phyloP scores from a whole-genome alignment of 2,888 invertebrate species.

The Apoderus coryli region DNA sequence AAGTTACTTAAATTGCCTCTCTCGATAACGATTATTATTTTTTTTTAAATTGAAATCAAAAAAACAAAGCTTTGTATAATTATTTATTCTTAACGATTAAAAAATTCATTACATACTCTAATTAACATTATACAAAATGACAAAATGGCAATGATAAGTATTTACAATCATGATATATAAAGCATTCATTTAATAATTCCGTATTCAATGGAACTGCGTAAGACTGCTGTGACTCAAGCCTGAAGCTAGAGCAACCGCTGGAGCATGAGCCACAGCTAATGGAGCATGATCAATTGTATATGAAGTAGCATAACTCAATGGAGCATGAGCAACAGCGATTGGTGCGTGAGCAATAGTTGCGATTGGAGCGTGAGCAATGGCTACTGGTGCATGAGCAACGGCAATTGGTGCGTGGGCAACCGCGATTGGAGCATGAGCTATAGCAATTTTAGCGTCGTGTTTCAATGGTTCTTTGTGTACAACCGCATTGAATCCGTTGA shows the following conservation, averaged over 20 bases:
- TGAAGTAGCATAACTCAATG: conserved; percentile 13
- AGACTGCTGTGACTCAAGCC: conserved; percentile 12
- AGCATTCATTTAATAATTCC: no score
- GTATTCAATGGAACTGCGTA: conserved; percentile 12
- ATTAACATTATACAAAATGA: no score
- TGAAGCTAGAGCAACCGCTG: conserved; percentile 8
- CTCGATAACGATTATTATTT: no score
- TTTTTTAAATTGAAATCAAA: no score
- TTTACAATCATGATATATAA: no score
- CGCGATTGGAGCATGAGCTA: conserved; percentile 19
- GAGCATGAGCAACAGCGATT: conserved; percentile 29
- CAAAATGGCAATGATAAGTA: no score
- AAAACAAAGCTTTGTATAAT: no score
- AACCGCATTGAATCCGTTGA: conserved; percentile 24
- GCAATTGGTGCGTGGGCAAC: conserved; percentile 30
- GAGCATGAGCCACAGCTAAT: conserved; percentile 12
- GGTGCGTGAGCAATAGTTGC: conserved; percentile 18
- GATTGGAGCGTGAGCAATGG: conserved; percentile 15
- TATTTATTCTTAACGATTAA: no score
- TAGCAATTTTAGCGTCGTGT: conserved; percentile 16
- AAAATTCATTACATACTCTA: no score
- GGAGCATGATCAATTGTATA: conserved; percentile 16
- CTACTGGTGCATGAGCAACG: conserved; percentile 15
- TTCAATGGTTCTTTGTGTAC: conserved; percentile 21
- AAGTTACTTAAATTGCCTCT: no score